Evolutionary conservation across 1,140 invertebrate species (phyloP), one percentile per base, ranked within the genome.

Genomic region (Homarus americanus): DNA sequence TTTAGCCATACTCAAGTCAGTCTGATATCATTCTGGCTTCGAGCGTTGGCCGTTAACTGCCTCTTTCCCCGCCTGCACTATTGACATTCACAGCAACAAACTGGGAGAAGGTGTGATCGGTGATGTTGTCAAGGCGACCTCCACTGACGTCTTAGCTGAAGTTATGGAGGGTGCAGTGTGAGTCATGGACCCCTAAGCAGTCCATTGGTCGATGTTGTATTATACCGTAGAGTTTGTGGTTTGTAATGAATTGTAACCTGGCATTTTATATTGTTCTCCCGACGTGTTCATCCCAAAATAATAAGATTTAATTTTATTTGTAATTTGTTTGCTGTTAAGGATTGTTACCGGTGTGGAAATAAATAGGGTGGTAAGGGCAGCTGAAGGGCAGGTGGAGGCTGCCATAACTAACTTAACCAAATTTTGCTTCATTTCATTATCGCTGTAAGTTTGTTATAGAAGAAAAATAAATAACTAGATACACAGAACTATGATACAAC

Each of bases 121-220:
- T 32, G 87, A 90, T 53, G 87, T 90, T 41, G 87, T 90, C 41
- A 90, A 90, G 79, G 87, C 78, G 66, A 90, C 87, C 20, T 90
- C 87, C 20, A 83, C 87, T 15, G 87, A 90, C 63, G 87, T 90
- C 2, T 53, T 90, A 41, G 80, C 87, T 40, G 87, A 90, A 24
- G 87, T 90, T 24, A 90, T 90, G 87, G 66, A 90, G 79, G 87
- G 87, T 32, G 87, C 87, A 58, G 79, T 90, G 87, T 90, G 80
- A 90, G 87, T 90, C 34, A 86, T 49, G 24, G 12, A 69, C 32
- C n/a, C 5, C 32, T 4, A 12, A 66, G n/a, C n/a, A 32, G 63
- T 69, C 28, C 63, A 32, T 32, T 69, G n/a, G 7, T 69, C 32
- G 9, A 7, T 69, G 3, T 69, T 69, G 63, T 1, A 63, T 5